Conservation (phyloP, 2,113 vertebrate genomes). For the Misgurnus anguillicaudatus region DNA sequence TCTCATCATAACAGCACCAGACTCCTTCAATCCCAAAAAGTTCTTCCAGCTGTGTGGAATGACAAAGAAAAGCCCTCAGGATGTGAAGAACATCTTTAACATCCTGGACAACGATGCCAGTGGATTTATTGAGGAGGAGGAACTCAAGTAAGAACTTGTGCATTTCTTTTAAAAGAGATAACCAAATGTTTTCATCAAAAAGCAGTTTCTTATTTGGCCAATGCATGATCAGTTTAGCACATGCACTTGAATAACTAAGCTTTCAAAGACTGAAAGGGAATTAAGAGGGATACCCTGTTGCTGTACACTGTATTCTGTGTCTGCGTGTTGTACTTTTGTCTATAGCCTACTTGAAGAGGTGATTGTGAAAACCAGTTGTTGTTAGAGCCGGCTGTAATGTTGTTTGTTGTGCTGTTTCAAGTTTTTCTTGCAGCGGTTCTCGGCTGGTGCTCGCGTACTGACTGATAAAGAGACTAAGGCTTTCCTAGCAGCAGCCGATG, state of each 20-base stretch:
- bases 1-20: slow-evolving; percentile 79
- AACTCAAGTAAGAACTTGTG: slow-evolving; percentile 84
- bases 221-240: too few relatives aligned
- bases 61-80: slow-evolving; percentile 84
- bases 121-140: slow-evolving; percentile 91
- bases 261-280: neutral
- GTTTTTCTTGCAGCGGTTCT: slow-evolving; percentile 94
- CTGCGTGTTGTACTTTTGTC: neutral
- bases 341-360: too few relatives aligned
- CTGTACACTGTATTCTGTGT: neutral
- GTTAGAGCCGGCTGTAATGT: too few relatives aligned
- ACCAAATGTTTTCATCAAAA: too few relatives aligned
- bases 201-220: too few relatives aligned
- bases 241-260: neutral
- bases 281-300: too few relatives aligned
- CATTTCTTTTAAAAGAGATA: neutral
- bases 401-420: slow-evolving; percentile 63
- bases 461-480: slow-evolving; percentile 86
- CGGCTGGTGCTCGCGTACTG: slow-evolving; percentile 83
- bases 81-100: slow-evolving; percentile 88
- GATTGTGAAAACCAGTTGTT: too few relatives aligned
- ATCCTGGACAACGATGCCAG: slow-evolving; percentile 89
- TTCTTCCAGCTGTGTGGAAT: slow-evolving; percentile 94
- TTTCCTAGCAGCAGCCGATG: slow-evolving; percentile 85
- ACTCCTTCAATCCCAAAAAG: slow-evolving; percentile 92